Conservation (phyloP, 1,140 invertebrate species). For the Cydia fagiglandana region DNA sequence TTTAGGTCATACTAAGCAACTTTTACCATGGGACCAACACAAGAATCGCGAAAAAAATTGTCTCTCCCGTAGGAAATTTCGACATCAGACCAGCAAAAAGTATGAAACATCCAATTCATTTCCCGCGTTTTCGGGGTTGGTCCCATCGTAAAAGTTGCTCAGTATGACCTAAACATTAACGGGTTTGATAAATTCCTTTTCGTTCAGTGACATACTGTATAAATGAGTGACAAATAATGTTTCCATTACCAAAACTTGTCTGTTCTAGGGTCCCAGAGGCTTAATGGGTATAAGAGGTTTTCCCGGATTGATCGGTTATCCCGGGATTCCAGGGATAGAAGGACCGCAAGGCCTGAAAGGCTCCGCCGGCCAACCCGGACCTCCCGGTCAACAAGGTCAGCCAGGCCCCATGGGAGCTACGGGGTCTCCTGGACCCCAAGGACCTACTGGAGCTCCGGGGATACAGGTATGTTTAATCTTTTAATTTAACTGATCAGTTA, state of each 20-base stretch:
- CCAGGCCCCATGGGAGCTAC: conserved; percentile 82
- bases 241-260: not conserved
- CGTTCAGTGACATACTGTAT: no score
- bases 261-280: conserved; percentile 86
- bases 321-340: conserved; percentile 87
- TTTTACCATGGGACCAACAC: no score
- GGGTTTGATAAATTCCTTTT: no score
- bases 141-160: no score
- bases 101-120: no score
- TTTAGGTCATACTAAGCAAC: no score
- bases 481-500: no score
- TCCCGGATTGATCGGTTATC: conserved; percentile 86
- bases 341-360: conserved; percentile 87
- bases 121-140: no score
- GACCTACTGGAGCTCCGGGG: conserved; percentile 84
- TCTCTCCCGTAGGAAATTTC: no score
- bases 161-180: no score
- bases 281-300: conserved; percentile 90
- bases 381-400: conserved; percentile 85
- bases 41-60: no score
- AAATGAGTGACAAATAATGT: not conserved
- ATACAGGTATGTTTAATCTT: conserved; percentile 79
- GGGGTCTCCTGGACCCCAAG: conserved; percentile 84
- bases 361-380: conserved; percentile 84
- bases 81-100: no score